Evolutionary conservation across 2,797 vertebrate species (phyloP).

Genomic region (Salarias fasciatus): DNA sequence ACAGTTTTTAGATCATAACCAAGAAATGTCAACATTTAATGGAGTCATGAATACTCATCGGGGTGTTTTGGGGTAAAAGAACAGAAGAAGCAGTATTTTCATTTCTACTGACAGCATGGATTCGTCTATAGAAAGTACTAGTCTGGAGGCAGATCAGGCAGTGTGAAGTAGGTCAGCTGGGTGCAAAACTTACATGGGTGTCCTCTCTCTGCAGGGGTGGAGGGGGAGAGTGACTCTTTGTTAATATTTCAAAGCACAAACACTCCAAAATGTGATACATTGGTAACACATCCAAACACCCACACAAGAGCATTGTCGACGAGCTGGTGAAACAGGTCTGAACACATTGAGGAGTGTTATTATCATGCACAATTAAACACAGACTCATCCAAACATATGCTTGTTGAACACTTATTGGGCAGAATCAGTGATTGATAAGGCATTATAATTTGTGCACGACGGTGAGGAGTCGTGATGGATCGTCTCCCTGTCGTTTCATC

Average conservation of each 20-base stretch:
- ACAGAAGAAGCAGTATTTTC: background rate
- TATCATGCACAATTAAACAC: conserved; percentile 74
- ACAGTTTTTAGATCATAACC: background rate
- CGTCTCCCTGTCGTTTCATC: conserved; percentile 45
- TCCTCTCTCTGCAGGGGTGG: conserved; percentile 85
- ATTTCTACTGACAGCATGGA: conserved; percentile 19
- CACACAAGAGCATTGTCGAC: conserved; percentile 29
- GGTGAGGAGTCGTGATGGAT: conserved; percentile 41
- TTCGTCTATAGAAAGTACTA: conserved; percentile 32
- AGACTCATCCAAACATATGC: conserved; percentile 58
- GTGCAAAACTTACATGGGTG: conserved; percentile 87
- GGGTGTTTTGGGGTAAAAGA: background rate
- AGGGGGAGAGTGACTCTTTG: conserved; percentile 67
- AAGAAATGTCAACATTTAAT: background rate
- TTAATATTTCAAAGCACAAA: conserved; percentile 72
- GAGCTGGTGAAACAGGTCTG: conserved; percentile 49
- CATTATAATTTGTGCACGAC: conserved; percentile 50
- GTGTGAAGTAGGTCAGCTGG: conserved; percentile 47
- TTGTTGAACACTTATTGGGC: conserved; percentile 56
- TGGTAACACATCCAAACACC: conserved; percentile 40
- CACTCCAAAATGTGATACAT: conserved; percentile 42
- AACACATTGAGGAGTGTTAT: conserved; percentile 52
- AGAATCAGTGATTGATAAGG: conserved; percentile 70
- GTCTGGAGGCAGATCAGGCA: conserved; percentile 42
- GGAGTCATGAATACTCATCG: background rate